Evolutionary conservation across 2,797 vertebrate species (phyloP).

Genomic region (Rallus crepitans): DNA sequence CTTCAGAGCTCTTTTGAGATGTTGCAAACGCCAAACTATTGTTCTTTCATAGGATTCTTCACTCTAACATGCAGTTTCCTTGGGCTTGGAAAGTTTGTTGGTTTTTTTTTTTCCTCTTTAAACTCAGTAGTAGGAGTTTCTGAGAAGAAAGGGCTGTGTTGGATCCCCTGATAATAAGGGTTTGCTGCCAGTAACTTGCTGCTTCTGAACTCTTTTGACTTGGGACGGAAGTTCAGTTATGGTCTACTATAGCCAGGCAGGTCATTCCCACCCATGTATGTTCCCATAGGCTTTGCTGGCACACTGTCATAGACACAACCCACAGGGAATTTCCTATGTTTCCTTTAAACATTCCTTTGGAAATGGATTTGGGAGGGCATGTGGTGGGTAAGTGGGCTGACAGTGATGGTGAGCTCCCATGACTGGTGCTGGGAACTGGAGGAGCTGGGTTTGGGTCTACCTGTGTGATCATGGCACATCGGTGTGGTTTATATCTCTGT

Average conservation of each 20-base stretch:
- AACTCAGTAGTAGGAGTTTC: neutral
- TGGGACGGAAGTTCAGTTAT: neutral
- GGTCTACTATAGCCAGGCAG: neutral
- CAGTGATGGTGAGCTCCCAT: fast-evolving
- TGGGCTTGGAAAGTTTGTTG: neutral
- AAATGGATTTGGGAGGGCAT: neutral
- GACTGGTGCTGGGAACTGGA: neutral
- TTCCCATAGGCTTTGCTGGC: neutral
- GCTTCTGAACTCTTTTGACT: neutral
- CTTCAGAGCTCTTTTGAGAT: neutral
- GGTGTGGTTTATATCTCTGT: neutral
- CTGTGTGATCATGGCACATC: fast-evolving
- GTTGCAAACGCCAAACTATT: neutral
- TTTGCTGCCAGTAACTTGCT: neutral
- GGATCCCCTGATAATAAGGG: neutral
- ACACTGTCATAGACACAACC: neutral
- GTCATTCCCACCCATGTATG: neutral
- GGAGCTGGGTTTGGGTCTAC: neutral
- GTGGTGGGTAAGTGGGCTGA: fast-evolving
- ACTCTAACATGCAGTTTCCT: neutral
- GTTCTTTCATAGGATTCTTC: neutral
- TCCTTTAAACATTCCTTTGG: neutral
- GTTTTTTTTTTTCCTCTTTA: neutral
- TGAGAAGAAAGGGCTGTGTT: neutral
- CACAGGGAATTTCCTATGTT: neutral